phyloP scores from a whole-genome alignment of 2,888 invertebrate species.

The Scaptomyza flava region DNA sequence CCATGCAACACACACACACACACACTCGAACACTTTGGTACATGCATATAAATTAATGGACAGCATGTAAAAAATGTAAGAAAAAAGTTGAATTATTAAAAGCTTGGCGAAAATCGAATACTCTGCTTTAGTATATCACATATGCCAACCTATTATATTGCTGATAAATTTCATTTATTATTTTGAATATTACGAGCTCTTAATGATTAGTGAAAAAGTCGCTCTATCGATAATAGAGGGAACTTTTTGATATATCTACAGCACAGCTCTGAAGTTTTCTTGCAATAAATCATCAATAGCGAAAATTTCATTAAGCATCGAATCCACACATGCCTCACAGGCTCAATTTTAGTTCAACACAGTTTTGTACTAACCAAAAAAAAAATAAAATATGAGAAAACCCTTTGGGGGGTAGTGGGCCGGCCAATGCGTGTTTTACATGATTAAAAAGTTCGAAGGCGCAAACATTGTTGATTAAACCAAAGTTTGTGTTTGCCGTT shows the following conservation, averaged over 20 bases:
- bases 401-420: slow-evolving; percentile 1
- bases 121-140: not conserved
- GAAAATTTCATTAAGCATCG: not conserved
- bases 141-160: too few relatives aligned
- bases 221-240: too few relatives aligned
- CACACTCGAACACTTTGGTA: slow-evolving; percentile 9
- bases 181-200: too few relatives aligned
- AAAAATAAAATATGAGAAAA: slow-evolving; percentile 9
- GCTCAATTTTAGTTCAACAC: slow-evolving; percentile 5
- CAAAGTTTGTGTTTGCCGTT: slow-evolving; percentile 45
- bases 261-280: not conserved
- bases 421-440: not conserved
- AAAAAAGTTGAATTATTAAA: slow-evolving; percentile 3
- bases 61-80: slow-evolving; percentile 25
- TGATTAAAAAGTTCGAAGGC: slow-evolving; percentile 14
- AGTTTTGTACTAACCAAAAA: not conserved
- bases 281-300: not conserved
- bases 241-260: too few relatives aligned
- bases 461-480: slow-evolving; percentile 54
- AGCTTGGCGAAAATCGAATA: slow-evolving; percentile 15
- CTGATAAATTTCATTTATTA: too few relatives aligned
- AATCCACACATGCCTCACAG: not conserved
- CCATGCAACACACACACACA: slow-evolving; percentile 45
- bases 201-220: too few relatives aligned
- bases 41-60: slow-evolving; percentile 36